Base-by-base conservation (phyloP, 2,888 invertebrate genomes). In the Athrips mouffetella region DNA sequence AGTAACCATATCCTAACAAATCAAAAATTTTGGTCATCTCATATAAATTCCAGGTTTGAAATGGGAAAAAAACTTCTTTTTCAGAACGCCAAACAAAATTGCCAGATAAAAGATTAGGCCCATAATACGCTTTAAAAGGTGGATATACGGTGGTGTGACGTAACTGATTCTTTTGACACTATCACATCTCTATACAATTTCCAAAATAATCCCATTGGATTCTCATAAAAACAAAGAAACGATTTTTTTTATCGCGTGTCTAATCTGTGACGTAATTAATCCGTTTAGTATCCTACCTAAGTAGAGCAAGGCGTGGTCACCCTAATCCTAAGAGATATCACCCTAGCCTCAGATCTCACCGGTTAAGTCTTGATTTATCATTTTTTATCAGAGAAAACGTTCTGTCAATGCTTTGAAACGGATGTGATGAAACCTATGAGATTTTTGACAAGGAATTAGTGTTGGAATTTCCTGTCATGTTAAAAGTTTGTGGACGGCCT, bases 301-400 rank as follows among this genome's bases (percentile, higher is more conserved):
- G 53, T 47, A 21, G 48, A 54, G 48, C 21, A 27, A 61, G 68
- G 65, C 60, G 67, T 60, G 68, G 63, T 58, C 56, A 59, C 51
- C 39, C 39, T 74, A 70, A 77, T 71, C 71, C 63, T 6, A 1
- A 5, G 39, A 39, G 60, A 65, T 68, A 67, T 54, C 59, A 57
- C 25, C 54, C 42, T 53, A 59, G 60, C 61, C 52, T 77, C 52
- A 67, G 72, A 81, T 73, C 69, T 63, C 50, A 59, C 79, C 80
- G 82, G 66, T 47, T 69, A 73, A 67, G 65, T 65, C 70, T 74
- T 70, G 79, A 82, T 81, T 80, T 80, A 72, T 80, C 80, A 75
- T 54, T 66, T 51, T 57, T 72, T 78, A 76, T 78, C 76, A 56
- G 40, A 40, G 52, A 59, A 31, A 56, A 59, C 50, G 57, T 52